Evolutionary conservation across 2,113 vertebrate genomes (phyloP), one percentile per base, ranked within the genome.

Genomic region (Hippocampus mohnikei): DNA sequence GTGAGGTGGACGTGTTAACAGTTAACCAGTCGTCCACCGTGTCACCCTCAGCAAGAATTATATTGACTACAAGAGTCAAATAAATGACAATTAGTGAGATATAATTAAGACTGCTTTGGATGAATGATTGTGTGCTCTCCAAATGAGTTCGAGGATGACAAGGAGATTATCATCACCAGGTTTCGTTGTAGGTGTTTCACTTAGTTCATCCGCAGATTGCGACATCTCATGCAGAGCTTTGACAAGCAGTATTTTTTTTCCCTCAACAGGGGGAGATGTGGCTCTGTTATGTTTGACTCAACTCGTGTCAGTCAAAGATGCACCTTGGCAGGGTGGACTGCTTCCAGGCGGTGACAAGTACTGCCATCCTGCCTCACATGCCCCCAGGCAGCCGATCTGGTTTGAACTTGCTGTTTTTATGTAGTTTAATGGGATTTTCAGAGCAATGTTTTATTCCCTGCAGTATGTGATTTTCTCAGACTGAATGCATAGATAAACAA

Each of bases 221-320:
- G 46, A 33, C 72, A 23, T 67, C 1, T 2, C 55, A 63, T 56
- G 60, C 69, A 61, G 74, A 74, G n/a, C 56, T 67, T 48, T 77
- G 66, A 79, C 42, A 29, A 72, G 83, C 79, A 87, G 61, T 85
- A 79, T 70, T 40, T 21, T 44, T 44, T 65, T 81, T 29, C 72
- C 69, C 52, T 87, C 91, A 88, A 77, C 77, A 89, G 88, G 87
- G 88, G 89, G 88, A 80, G 84, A 70, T 88, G 87, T 85, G 72
- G 71, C 8, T 84, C 88, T 79, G 83, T 72, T 77, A 73, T 27
- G 67, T 50, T 13, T 0, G 7, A 2, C 80, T 75, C 67, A 37
- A 53, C 69, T 10, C 33, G 16, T 55, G 55, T 69, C 73, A 74
- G 53, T 42, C 44, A 58, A 60, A 33, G 53, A 8, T 8, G 21